phyloP scores from a whole-genome alignment of 2,888 invertebrate species.

The Tipula confusa region DNA sequence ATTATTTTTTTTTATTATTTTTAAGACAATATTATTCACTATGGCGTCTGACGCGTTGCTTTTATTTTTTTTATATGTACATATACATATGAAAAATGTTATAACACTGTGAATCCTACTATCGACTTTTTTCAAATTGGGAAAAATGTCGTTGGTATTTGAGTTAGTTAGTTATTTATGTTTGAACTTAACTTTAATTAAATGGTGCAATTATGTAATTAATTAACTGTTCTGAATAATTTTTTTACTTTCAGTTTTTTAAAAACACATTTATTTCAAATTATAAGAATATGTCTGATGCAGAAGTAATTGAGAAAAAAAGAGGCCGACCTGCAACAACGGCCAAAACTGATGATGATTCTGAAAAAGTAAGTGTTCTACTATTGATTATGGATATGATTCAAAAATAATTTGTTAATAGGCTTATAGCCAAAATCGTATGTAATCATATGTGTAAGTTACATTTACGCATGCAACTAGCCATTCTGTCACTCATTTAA shows the following conservation, averaged over 20 bases:
- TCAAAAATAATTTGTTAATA: too few relatives aligned
- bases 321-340: slow-evolving; percentile 37
- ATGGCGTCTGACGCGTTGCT: not conserved
- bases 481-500: too few relatives aligned
- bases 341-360: slow-evolving; percentile 26
- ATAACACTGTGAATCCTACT: not conserved
- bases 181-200: too few relatives aligned
- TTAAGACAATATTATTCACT: not conserved
- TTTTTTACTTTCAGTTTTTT: not conserved
- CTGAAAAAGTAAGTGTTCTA: not conserved
- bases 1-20: not conserved
- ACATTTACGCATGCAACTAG: too few relatives aligned
- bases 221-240: too few relatives aligned
- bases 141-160: not conserved
- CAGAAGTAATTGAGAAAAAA: slow-evolving; percentile 40
- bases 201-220: too few relatives aligned
- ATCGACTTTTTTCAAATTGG: not conserved
- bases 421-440: too few relatives aligned
- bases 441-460: too few relatives aligned
- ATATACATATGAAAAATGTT: not conserved
- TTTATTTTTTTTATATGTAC: not conserved
- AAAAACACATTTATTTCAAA: not conserved
- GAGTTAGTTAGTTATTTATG: too few relatives aligned
- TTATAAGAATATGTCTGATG: slow-evolving; percentile 37
- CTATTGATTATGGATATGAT: too few relatives aligned